A percentile compares a stretch with the other conserved stretches of the same genome.
Evolutionary conservation across 2,113 vertebrate species (phyloP).

Genomic region (Charina bottae): DNA sequence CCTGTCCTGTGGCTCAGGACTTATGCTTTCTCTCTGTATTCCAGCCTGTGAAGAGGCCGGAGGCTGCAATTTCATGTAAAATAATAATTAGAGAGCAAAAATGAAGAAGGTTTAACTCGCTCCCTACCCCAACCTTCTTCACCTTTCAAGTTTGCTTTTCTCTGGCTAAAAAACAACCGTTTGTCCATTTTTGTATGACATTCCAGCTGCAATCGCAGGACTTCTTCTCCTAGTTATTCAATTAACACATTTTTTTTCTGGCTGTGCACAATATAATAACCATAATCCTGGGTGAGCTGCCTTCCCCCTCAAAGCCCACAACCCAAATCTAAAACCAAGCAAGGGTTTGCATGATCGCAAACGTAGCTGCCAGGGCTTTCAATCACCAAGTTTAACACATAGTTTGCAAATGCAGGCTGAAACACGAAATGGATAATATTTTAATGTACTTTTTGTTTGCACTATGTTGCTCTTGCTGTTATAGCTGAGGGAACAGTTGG

Average conservation of each 20-base stretch:
- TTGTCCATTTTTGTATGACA: neutral
- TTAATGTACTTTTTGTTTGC: neutral
- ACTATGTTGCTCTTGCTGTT: neutral
- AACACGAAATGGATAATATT: neutral
- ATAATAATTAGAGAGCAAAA: neutral
- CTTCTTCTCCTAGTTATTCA: neutral
- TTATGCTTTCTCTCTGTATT: neutral
- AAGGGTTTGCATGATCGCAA: neutral
- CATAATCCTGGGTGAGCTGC: neutral
- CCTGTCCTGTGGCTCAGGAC: neutral
- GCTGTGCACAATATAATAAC: neutral
- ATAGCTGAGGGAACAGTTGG: neutral
- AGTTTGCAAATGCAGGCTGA: neutral
- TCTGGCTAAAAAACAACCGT: neutral
- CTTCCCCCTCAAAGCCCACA: neutral
- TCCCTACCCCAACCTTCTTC: neutral
- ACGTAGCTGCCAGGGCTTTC: neutral
- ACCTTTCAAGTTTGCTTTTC: neutral
- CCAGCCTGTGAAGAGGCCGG: neutral
- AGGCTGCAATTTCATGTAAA: neutral
- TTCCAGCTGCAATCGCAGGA: neutral
- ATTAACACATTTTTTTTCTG: neutral
- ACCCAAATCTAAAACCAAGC: neutral
- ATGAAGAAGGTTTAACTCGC: neutral
- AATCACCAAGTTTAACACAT: neutral